These are phyloP conservation scores for Hylomyscus alleni DNA, from an alignment of 2,797 vertebrate species.

Conservation along the genomic window DNA sequence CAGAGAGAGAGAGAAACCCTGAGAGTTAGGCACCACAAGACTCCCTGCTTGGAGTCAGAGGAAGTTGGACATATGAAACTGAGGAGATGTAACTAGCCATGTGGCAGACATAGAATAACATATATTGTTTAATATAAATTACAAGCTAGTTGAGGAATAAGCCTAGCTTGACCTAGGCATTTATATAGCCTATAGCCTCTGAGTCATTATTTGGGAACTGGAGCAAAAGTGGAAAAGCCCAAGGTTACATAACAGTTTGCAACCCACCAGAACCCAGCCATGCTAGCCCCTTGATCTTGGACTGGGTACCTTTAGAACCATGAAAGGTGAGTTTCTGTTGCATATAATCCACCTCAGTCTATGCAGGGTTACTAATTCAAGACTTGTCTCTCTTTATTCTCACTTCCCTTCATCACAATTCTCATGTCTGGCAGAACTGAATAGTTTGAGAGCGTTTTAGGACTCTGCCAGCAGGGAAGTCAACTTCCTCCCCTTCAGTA, in stretches of 20 bases:
- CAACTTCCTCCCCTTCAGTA: neutral
- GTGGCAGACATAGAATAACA: neutral
- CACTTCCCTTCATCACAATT: neutral
- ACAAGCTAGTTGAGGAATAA: neutral
- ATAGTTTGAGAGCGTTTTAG: neutral
- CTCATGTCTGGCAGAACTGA: neutral
- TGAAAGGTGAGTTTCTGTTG: neutral
- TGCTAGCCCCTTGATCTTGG: neutral
- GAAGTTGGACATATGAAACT: neutral
- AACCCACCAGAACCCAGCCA: neutral
- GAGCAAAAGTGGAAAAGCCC: neutral
- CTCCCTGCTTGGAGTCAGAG: neutral
- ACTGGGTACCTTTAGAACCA: neutral
- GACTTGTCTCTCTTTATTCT: constrained; percentile 10
- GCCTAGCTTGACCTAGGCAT: neutral
- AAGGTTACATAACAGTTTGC: neutral
- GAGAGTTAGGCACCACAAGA: neutral
- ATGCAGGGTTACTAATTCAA: neutral
- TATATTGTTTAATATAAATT: neutral
- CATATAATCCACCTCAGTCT: neutral
- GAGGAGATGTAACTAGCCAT: neutral
- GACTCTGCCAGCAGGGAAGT: neutral
- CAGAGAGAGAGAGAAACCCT: neutral
- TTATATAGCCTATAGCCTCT: neutral
- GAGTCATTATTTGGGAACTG: neutral